Conservation (phyloP, 2,113 vertebrate species). For the Microtus pennsylvanicus region DNA sequence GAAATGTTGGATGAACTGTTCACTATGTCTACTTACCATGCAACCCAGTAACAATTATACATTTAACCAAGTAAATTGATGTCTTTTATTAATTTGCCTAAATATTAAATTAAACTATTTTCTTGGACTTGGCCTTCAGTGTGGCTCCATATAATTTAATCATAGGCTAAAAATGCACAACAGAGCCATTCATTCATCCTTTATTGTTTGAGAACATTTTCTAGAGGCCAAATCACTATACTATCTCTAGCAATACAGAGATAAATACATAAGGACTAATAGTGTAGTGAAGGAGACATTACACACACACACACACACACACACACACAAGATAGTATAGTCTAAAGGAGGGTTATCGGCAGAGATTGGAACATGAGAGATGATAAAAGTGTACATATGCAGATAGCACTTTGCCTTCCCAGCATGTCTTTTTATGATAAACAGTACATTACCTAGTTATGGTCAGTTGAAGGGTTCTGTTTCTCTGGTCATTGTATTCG, state of each 20-base stretch:
- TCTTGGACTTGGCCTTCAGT: constrained; percentile 39
- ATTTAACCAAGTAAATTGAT: constrained; percentile 68
- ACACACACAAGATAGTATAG: neutral
- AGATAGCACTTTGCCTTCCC: constrained; percentile 1
- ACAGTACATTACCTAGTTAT: neutral
- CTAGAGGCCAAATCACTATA: neutral
- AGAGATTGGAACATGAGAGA: neutral
- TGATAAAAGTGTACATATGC: constrained; percentile 1
- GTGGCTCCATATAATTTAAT: constrained; percentile 63
- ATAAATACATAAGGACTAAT: constrained; percentile 25
- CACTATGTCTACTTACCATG: constrained; percentile 28
- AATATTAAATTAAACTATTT: constrained; percentile 68
- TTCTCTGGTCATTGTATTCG: constrained; percentile 15
- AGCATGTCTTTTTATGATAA: neutral
- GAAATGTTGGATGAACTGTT: constrained; percentile 43
- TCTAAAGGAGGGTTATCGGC: constrained; percentile 29
- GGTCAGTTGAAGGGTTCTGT: neutral
- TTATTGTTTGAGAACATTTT: constrained; percentile 40
- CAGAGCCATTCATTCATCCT: constrained; percentile 48
- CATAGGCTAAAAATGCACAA: constrained; percentile 49
- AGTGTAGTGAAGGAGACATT: constrained; percentile 11
- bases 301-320: neutral
- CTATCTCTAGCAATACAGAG: neutral
- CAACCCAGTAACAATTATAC: constrained; percentile 51
- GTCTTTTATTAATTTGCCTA: constrained; percentile 64